Base-by-base conservation (phyloP, 2,113 vertebrate species). In the Chaetodon auriga region DNA sequence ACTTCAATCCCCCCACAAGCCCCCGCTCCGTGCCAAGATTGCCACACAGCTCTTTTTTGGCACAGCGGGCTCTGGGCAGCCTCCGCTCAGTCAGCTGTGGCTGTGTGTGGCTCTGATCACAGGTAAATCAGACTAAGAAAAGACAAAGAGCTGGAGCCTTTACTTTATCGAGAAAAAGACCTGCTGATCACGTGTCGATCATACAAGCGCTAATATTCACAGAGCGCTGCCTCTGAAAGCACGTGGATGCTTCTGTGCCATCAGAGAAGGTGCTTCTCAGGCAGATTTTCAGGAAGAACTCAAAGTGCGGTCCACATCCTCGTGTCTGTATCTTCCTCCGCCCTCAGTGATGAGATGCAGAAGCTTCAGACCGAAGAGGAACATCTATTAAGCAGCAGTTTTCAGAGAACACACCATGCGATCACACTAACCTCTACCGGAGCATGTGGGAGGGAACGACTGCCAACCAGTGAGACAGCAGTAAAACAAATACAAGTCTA, bases 41-140 rank as follows among this genome's bases (percentile, higher is more conserved):
- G 77, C 89, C 87, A 87, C 88, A 89, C 71, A 86, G 75, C 79
- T 87, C 78, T 83, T 77, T 75, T 78, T 81, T 92, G 86, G 86
- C 87, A 62, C 49, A 61, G 82, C 38, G 4, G 87, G 79, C 35
- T 87, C 57, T 79, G 87, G 87, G 75, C 87, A 89, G 79, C 76
- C 54, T 10, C 43, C 74, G 58, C 66, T 75, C 54, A 55, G 81
- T 91, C 89, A 87, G 86, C 91, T 92, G 87, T 61, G 76, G 73
- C 55, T 75, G 68, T 66, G 80, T 77, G 81, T 70, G 74, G 57
- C 66, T 85, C 57, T 74, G 88, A 88, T 87, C 85, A 87, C 83
- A 89, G 89, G 89, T 87, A 84, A 78, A 83, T 72, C 75, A 75
- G 72, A 75, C 57, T 53, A 62, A 19, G 38, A 78, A 74, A 30